phyloP scores from a whole-genome alignment of 2,797 vertebrate genomes.

The Parauchenoglanis ngamensis region DNA sequence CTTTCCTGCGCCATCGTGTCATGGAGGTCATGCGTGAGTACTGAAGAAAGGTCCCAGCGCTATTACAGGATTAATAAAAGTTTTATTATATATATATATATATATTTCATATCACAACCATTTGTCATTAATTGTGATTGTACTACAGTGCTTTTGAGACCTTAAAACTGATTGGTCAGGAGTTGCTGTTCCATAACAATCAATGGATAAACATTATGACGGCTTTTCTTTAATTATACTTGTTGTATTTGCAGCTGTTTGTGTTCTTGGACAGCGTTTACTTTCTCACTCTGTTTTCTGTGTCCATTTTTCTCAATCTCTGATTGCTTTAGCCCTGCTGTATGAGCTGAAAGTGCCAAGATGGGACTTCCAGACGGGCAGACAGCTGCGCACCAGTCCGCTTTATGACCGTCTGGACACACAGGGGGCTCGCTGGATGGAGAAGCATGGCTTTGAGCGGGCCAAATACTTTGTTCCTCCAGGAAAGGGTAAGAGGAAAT shows the following conservation, averaged over 20 bases:
- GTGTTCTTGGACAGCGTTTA: not conserved
- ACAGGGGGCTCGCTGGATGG: conserved; percentile 97
- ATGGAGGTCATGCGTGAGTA: conserved; percentile 99
- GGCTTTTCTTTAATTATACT: not conserved
- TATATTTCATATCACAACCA: no score
- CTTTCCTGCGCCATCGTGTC: conserved; percentile 94
- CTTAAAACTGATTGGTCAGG: not conserved
- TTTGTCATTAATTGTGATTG: no score
- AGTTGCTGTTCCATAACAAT: not conserved
- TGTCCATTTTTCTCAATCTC: not conserved
- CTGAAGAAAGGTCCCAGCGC: no score
- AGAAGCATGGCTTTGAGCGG: conserved; percentile 97
- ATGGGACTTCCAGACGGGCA: conserved; percentile 97
- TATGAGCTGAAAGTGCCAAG: conserved; percentile 96
- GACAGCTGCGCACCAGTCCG: conserved; percentile 93
- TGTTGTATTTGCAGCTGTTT: not conserved
- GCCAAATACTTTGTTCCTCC: conserved; percentile 94
- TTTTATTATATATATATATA: not conserved
- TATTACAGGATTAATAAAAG: not conserved
- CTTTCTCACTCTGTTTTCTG: not conserved
- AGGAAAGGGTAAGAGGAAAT: conserved; percentile 81
- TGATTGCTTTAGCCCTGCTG: conserved; percentile 79
- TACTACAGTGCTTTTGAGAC: no score
- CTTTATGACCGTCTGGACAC: conserved; percentile 94
- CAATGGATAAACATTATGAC: not conserved